Evolutionary conservation across 2,888 invertebrate species (phyloP), one percentile per base, ranked within the genome.

Genomic region (Bhutanitis thaidina): DNA sequence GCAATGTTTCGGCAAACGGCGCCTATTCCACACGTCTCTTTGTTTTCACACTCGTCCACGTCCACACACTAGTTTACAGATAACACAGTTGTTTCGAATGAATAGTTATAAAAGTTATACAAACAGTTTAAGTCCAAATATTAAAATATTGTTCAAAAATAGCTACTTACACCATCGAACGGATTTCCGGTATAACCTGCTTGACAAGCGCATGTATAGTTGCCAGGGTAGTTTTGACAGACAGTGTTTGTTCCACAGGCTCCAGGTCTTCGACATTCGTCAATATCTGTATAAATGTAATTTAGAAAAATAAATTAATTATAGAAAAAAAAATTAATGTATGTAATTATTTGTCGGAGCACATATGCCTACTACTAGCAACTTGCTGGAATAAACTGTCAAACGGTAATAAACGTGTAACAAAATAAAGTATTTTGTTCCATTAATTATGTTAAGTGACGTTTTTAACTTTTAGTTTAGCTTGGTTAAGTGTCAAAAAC

Each of bases 111-210:
- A n/a, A n/a, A n/a, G n/a, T n/a, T n/a, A n/a, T n/a, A n/a, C 20
- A 35, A 16, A 37, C 14, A 4, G 20, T 20, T 20, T 5, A 20
- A 20, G 20, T 20, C 16, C 1, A 41, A 34, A 50, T 49, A 16
- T 38, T 10, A 27, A 12, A 29, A 38, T 47, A 41, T 39, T 39
- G 14, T 38, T 10, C 27, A 12, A 29, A 38, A 49, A 41, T 39
- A 41, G 14, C 8, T 29, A 71, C 84, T 80, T 79, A 89, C 89
- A 55, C 88, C 87, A 61, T 89, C 86, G 58, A 88, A 88, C 53
- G 97, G 95, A 88, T 96, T 96, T 77, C 97, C 97, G 55, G 92
- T 91, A 79, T 92, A 97, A 59, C 97, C 97, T 59, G 93, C 91
- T 61, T 93, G 93, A 81, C 97, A 97, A 46, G 91, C 80, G 80